phyloP scores from a whole-genome alignment of 2,797 vertebrate genomes.

The Psittacula derbiana region DNA sequence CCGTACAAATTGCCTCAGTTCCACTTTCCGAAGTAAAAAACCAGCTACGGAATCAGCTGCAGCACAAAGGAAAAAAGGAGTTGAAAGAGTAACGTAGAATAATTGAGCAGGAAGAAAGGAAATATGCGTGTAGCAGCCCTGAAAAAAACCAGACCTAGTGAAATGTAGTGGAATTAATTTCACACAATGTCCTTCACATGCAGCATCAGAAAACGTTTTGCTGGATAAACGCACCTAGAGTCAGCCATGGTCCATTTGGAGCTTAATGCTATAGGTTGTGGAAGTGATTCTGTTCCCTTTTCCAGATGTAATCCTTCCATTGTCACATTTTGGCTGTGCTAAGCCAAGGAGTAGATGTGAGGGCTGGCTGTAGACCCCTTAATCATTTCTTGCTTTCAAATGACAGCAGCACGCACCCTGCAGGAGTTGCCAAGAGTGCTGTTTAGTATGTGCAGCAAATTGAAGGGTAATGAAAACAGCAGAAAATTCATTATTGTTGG shows the following conservation, averaged over 20 bases:
- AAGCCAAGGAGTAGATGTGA: background rate
- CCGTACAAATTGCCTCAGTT: background rate
- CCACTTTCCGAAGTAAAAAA: background rate
- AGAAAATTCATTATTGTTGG: background rate
- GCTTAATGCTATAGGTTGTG: background rate
- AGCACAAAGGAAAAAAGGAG: background rate
- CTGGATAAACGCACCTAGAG: background rate
- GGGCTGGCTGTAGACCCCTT: background rate
- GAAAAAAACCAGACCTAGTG: conserved; percentile 38
- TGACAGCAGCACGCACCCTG: background rate
- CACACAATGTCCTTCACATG: background rate
- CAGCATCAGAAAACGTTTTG: background rate
- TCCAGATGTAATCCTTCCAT: background rate
- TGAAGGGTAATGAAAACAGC: background rate
- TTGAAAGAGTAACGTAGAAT: background rate
- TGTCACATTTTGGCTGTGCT: background rate
- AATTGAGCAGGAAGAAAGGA: conserved; percentile 23
- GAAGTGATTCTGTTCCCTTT: background rate
- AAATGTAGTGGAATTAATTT: conserved; percentile 33
- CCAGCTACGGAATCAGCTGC: conserved; percentile 6
- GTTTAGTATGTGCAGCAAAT: background rate
- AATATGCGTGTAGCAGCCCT: background rate
- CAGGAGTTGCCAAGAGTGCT: background rate
- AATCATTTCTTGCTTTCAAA: background rate
- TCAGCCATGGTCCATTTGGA: background rate